These are phyloP conservation scores for Rhinatrema bivittatum DNA, from an alignment of 2,797 vertebrate species.

Conservation along the genomic window DNA sequence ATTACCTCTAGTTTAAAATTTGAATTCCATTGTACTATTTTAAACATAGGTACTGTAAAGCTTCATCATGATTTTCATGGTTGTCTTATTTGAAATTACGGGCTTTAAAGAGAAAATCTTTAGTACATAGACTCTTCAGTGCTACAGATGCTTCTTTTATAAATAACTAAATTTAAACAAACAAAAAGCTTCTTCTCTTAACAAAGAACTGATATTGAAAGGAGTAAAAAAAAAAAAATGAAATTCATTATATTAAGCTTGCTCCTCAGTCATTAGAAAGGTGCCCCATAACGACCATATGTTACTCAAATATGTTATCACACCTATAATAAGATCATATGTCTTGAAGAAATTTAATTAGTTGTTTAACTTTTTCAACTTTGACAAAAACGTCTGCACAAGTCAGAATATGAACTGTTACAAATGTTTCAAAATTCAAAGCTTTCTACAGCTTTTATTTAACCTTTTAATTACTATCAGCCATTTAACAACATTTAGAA, in stretches of 20 bases:
- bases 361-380: conserved; percentile 68
- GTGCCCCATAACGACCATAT: conserved; percentile 69
- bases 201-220: neutral
- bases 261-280: conserved; percentile 67
- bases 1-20: no score
- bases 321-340: conserved; percentile 70
- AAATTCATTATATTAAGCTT: conserved; percentile 59
- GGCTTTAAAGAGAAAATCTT: no score
- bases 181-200: no score
- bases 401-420: conserved; percentile 59
- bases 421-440: conserved; percentile 62
- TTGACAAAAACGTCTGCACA: conserved; percentile 69
- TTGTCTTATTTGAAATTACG: no score
- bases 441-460: conserved; percentile 61
- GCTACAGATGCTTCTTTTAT: no score
- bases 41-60: no score
- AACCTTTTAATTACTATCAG: conserved; percentile 66
- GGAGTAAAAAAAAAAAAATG: conserved; percentile 42
- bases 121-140: no score
- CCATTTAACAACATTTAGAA: conserved; percentile 58
- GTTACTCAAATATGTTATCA: conserved; percentile 73
- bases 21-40: no score
- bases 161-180: no score
- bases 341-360: conserved; percentile 74
- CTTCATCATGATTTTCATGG: no score